Evolutionary conservation across 2,797 vertebrate species (phyloP), one percentile per base, ranked within the genome.

Genomic region (Limnodromus scolopaceus): DNA sequence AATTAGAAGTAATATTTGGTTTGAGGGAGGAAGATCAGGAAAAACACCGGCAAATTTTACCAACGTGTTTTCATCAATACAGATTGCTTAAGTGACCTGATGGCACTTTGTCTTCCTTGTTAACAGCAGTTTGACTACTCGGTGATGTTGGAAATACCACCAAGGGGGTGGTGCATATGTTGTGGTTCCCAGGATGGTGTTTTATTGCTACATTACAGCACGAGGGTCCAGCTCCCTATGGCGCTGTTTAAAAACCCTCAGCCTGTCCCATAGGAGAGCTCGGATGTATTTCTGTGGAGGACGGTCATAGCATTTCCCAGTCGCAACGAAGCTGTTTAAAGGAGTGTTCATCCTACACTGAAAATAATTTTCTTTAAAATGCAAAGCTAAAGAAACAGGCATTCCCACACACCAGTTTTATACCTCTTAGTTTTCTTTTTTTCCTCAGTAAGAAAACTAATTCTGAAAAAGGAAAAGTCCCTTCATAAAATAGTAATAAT

Each of bases 401-500:
- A 13, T 86, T 93, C 34, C 58, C 32, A 32, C 32, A 38, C 28
- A 63, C 60, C 5, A 17, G 17, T 45, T 87, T 71, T 72, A 71
- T 83, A 61, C 27, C 23, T 86, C 39, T 89, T 69, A 16, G 24
- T 70, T 78, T 84, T 45, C 11, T 60, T 78, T 71, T 49, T 39
- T 25, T 24, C 28, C 69, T 55, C 54, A 23, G 30, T 92, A 86
- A 81, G 28, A 76, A 86, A 64, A 74, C 57, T 79, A 60, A 38
- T 78, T 94, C 55, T 79, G 91, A 58, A 79, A 84, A 86, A 85
- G 51, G 54, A 76, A 24, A 91, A 84, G 34, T 64, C 64, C 45
- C 58, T 89, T 95, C 58, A 83, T 95, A 85, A 94, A 94, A 77
- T 43, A 77, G 51, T 83, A 71, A 87, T 81, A 68, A 80, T 85